Conservation (phyloP, 2,888 invertebrate species). For the Drosophila anomelani region DNA sequence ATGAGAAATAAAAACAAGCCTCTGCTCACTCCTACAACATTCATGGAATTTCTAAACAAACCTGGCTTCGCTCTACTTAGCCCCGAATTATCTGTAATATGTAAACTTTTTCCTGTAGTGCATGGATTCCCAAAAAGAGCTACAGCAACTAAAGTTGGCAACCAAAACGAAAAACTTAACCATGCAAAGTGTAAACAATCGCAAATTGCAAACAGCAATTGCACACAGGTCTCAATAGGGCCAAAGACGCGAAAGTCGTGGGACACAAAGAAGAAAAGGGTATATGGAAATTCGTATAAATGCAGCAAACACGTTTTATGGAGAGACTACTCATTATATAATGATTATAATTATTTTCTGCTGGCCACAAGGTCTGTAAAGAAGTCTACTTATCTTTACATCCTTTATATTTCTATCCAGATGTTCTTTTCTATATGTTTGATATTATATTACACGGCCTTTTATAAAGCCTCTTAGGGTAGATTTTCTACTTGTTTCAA, state of each 20-base stretch:
- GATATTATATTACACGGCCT: neutral
- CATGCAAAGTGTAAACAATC: slow-evolving; percentile 2
- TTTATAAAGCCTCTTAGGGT: neutral
- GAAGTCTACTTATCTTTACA: neutral
- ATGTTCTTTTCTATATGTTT: too few species aligned
- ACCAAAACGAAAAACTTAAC: neutral
- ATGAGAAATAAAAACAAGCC: too few species aligned
- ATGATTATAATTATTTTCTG: too few species aligned
- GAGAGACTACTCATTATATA: neutral
- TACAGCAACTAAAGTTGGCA: slow-evolving; percentile 10
- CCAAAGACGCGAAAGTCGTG: neutral
- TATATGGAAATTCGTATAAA: neutral
- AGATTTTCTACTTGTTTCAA: neutral
- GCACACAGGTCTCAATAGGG: too few species aligned
- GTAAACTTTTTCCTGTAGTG: neutral
- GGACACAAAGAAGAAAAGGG: neutral
- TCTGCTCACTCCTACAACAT: neutral
- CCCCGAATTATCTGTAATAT: neutral
- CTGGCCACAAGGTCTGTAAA: too few species aligned
- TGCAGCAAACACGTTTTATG: neutral
- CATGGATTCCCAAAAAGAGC: slow-evolving; percentile 3
- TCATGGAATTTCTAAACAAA: neutral
- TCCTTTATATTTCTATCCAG: too few species aligned
- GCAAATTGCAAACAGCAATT: slow-evolving; percentile 7
- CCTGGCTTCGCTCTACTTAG: neutral